Base-by-base conservation (phyloP, 2,888 invertebrate genomes). In the Eilema sororculum region DNA sequence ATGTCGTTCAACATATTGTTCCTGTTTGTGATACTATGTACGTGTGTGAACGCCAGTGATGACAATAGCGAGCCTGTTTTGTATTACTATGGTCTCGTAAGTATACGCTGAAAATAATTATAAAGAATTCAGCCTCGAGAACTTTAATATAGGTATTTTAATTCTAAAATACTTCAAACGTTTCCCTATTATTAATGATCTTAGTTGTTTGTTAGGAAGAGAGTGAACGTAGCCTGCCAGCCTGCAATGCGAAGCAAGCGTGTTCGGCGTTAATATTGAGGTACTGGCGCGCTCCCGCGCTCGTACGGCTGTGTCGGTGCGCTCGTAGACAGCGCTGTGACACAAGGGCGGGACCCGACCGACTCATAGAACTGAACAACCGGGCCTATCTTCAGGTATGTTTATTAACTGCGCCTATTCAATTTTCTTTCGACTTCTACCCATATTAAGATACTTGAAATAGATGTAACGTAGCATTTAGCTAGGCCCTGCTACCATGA, bases 301-400 rank as follows among this genome's bases (percentile, higher is more conserved):
- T 96, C 0, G 94, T 96, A 87, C 93, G 97, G 20, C 90, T 97
- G 67, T 97, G 97, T 77, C 95, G 96, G 66, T 97, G 97, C 88
- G 90, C 95, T 56, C 94, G 94, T 22, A 94, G 96, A 10, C 90
- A 82, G 74, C 89, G 87, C 71, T 93, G 95, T 84, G 90, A 92
- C 79, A 70, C 86, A 4, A 78, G 78, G 66, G 91, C 89, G 6
- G 56, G 75, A 0, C 3, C 62, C 13, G 71, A 81, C 13, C 73
- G 74, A 5, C 93, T 93, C 16, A 81, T 96, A 60, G 89, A 89
- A 65, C 88, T 97, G 56, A 96, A 96, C 87, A 96, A 96, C 82
- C 92, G 96, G 73, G 96, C 96, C 3, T 89, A 96, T 71, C 89
- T 97, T n/a, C 96, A 97, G 95, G 97, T 72, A 56, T 16, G 33